These are phyloP conservation scores for Carapus acus DNA, from an alignment of 2,797 vertebrate species.

Conservation along the genomic window DNA sequence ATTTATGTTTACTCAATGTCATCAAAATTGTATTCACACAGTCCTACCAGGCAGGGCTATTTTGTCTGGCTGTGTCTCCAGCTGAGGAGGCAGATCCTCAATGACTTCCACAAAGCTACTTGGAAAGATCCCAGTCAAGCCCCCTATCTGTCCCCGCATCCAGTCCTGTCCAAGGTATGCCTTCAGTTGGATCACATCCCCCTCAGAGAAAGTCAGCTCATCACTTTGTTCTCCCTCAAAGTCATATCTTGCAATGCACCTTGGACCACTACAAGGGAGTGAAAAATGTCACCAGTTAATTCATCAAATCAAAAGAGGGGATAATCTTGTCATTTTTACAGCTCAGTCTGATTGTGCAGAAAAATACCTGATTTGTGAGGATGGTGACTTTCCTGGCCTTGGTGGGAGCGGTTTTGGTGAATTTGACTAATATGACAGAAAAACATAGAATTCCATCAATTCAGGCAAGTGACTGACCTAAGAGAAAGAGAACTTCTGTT, in stretches of 20 bases:
- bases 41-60: slow-evolving; percentile 64
- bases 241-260: slow-evolving; percentile 86
- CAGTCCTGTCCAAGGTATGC: slow-evolving; percentile 87
- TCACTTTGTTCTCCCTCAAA: slow-evolving; percentile 85
- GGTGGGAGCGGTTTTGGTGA: slow-evolving; percentile 44
- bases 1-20: too few species aligned
- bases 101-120: slow-evolving; percentile 88
- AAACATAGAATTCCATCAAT: neutral
- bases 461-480: neutral
- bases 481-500: neutral
- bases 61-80: slow-evolving; percentile 38
- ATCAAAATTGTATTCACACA: neutral
- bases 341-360: neutral
- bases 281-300: neutral
- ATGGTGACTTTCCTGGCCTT: slow-evolving; percentile 38
- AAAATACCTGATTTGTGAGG: slow-evolving; percentile 59
- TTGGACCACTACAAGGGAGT: slow-evolving; percentile 73
- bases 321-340: neutral
- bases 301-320: neutral
- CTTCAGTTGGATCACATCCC: slow-evolving; percentile 83
- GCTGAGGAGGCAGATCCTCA: slow-evolving; percentile 76
- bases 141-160: slow-evolving; percentile 80
- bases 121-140: slow-evolving; percentile 80
- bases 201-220: slow-evolving; percentile 89
- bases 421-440: slow-evolving; percentile 40